Base-by-base conservation (phyloP, 2,797 vertebrate species). In the Lerista edwardsae region DNA sequence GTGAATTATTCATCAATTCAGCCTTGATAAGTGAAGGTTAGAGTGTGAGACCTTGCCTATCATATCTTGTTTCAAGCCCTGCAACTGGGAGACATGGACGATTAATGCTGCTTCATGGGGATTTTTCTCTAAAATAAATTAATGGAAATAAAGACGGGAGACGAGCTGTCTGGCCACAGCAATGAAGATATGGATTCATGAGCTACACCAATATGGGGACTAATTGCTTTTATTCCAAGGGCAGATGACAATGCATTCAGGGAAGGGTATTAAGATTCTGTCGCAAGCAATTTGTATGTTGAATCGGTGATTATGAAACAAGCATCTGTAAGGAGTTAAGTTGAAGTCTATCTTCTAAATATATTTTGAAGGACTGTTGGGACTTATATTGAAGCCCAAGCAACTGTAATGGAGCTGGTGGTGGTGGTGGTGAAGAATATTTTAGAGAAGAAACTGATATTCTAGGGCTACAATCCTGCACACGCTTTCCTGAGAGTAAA, bases 201-300 rank as follows among this genome's bases (percentile, higher is more conserved):
- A 87, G 27, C 55, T 75, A 19, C 4, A 87, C 25, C 51, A 84
- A 91, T 86, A 88, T n/a, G 64, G 41, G 75, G 21, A 9, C 87
- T 41, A 83, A 31, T 85, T 91, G 15, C 55, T 27, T 88, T 64
- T 89, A 57, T 90, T 85, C 79, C 59, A 59, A 29, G 82, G 55
- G 6, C 47, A 57, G 21, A 2, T 36, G n/a, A 89, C 79, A 23
- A 14, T 71, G 3, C 39, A 39, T 84, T 77, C 1, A 75, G 41
- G 41, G 34, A 80, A 92, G 85, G 1, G 0, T 10, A 44, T 81
- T 76, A 75, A 39, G n/a, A 15, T 15, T 89, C 84, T 68, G 36
- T 31, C 88, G 39, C 74, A 76, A 76, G 41, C 80, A 62, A 4
- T 36, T 39, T 39, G 15, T 88, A 25, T 36, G n/a, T 84, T 81